phyloP scores from a whole-genome alignment of 2,113 vertebrate genomes.

The Leptosomus discolor region DNA sequence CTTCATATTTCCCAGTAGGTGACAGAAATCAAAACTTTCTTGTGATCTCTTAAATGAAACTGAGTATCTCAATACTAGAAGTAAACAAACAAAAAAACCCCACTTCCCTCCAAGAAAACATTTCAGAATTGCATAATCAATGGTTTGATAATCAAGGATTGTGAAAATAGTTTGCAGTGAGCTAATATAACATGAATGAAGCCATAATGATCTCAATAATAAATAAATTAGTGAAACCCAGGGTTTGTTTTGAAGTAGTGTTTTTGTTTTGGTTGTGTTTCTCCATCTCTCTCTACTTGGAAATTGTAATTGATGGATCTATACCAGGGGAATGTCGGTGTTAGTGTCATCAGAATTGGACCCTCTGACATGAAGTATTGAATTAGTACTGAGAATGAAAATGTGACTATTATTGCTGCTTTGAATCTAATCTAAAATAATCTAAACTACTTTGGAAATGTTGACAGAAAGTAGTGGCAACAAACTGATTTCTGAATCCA shows the following conservation, averaged over 20 bases:
- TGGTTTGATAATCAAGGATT: not conserved
- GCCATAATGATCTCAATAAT: not conserved
- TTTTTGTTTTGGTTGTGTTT: not conserved
- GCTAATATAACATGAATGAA: not conserved
- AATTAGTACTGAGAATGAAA: not conserved
- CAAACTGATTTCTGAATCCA: not conserved
- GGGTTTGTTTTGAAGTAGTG: not conserved
- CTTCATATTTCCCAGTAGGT: not conserved
- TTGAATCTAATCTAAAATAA: not conserved
- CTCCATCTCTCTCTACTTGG: not conserved
- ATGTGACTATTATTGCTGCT: not conserved
- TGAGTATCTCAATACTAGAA: not conserved
- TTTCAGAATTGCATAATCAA: not conserved
- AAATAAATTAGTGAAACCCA: not conserved
- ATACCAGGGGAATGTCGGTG: not conserved
- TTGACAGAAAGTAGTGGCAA: not conserved
- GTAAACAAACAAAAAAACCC: not conserved
- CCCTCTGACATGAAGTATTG: not conserved
- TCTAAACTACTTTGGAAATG: not conserved
- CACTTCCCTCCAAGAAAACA: not conserved
- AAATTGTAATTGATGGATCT: not conserved
- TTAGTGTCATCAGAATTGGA: not conserved
- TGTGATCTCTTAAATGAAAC: not conserved
- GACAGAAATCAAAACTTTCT: not conserved
- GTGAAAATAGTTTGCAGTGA: not conserved